Conservation (phyloP, 2,113 vertebrate genomes). For the Grallaria varia region DNA sequence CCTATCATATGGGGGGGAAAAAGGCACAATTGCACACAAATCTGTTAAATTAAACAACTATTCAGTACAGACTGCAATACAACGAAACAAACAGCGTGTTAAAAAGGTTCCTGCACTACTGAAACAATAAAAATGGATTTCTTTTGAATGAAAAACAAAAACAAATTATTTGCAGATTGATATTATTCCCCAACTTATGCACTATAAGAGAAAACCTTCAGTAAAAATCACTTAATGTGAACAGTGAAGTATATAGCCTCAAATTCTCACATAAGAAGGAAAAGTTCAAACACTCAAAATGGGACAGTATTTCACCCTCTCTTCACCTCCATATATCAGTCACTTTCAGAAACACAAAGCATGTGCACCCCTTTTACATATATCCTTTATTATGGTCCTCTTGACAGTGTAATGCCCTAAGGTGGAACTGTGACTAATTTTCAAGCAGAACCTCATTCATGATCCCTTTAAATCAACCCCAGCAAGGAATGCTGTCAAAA, state of each 20-base stretch:
- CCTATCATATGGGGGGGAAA: slow-evolving; percentile 50
- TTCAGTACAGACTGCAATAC: not conserved
- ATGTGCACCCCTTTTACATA: not conserved
- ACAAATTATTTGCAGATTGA: not conserved
- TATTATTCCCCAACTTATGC: not conserved
- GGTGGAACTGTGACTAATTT: not conserved
- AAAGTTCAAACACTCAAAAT: not conserved
- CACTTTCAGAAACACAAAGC: not conserved
- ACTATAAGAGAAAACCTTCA: not conserved
- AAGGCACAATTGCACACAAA: not conserved
- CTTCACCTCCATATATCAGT: not conserved
- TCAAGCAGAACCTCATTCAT: not conserved
- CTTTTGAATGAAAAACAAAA: not conserved
- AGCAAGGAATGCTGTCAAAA: not conserved
- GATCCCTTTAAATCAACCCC: not conserved
- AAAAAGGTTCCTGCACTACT: not conserved
- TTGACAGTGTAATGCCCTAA: not conserved
- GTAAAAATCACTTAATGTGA: not conserved
- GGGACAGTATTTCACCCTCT: not conserved
- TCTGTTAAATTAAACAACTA: not conserved
- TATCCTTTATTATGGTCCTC: not conserved
- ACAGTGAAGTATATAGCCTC: not conserved
- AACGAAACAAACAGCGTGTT: not conserved
- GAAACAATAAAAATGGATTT: not conserved
- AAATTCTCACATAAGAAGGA: not conserved